These are phyloP conservation scores for Ochlodes sylvanus DNA, from an alignment of 2,888 invertebrate genomes.

Conservation along the genomic window DNA sequence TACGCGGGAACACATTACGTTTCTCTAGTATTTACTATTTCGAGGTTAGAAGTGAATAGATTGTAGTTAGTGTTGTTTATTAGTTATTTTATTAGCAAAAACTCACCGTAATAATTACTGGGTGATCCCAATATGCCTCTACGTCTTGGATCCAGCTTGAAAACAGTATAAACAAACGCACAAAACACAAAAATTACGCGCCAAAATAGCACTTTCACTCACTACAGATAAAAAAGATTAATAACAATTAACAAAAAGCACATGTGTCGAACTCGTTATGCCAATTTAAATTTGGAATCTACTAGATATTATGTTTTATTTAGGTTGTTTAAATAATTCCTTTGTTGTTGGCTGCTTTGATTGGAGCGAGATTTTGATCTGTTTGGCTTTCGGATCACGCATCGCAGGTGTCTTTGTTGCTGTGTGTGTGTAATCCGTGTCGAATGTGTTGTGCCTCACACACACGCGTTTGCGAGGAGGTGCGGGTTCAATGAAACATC, in stretches of 20 bases:
- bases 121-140: constrained; percentile 62
- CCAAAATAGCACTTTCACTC: constrained; percentile 35
- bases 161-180: constrained; percentile 12
- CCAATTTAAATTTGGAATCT: not conserved
- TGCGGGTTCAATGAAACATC: constrained; percentile 15
- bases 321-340: constrained; percentile 16
- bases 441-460: constrained; percentile 35
- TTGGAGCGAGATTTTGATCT: constrained; percentile 65
- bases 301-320: not conserved
- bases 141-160: constrained; percentile 69
- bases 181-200: constrained; percentile 29
- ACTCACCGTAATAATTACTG: constrained; percentile 41
- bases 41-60: constrained; percentile 23
- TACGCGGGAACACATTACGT: constrained; percentile 13
- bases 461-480: constrained; percentile 8
- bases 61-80: not conserved
- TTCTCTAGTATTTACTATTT: constrained; percentile 16
- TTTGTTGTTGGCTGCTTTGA: constrained; percentile 48
- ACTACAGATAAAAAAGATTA: constrained; percentile 22
- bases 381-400: constrained; percentile 72
- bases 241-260: not conserved
- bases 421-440: constrained; percentile 45
- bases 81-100: constrained; percentile 14
- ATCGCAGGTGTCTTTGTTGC: constrained; percentile 56
- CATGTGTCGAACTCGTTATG: not conserved